These are phyloP conservation scores for Neogale vison DNA, from an alignment of 2,113 vertebrate species.

Conservation along the genomic window DNA sequence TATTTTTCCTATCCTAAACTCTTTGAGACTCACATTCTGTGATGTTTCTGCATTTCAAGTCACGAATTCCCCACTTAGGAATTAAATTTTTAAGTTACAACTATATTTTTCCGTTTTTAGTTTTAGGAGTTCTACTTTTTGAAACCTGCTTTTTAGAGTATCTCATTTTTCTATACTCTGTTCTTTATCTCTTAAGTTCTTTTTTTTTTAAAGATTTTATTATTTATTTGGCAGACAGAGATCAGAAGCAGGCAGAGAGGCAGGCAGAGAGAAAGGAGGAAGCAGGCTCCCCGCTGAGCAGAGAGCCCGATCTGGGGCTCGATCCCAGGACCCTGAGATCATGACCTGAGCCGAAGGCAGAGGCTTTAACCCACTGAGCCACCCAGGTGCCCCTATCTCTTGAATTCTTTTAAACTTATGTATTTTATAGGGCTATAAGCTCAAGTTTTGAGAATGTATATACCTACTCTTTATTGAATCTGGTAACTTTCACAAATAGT, in stretches of 20 bases:
- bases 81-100: slow-evolving; percentile 20
- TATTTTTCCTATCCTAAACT: neutral
- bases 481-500: neutral
- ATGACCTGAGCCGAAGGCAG: too few relatives aligned
- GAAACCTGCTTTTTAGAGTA: neutral
- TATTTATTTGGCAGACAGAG: too few relatives aligned
- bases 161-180: neutral
- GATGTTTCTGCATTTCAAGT: neutral
- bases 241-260: too few relatives aligned
- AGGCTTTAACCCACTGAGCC: too few relatives aligned
- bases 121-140: neutral
- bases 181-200: neutral
- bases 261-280: too few relatives aligned
- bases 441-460: neutral
- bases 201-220: neutral
- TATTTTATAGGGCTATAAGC: neutral
- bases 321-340: too few relatives aligned
- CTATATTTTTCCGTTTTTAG: neutral
- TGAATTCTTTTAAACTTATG: neutral
- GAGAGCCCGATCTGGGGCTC: too few relatives aligned
- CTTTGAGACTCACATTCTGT: neutral
- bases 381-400: neutral
- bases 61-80: neutral
- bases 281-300: too few relatives aligned
- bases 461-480: neutral